Percentiles rank a stretch among this genome's conserved stretches.
phyloP scores from a whole-genome alignment of 2,888 invertebrate genomes.

The Amphipyra tragopoginis region DNA sequence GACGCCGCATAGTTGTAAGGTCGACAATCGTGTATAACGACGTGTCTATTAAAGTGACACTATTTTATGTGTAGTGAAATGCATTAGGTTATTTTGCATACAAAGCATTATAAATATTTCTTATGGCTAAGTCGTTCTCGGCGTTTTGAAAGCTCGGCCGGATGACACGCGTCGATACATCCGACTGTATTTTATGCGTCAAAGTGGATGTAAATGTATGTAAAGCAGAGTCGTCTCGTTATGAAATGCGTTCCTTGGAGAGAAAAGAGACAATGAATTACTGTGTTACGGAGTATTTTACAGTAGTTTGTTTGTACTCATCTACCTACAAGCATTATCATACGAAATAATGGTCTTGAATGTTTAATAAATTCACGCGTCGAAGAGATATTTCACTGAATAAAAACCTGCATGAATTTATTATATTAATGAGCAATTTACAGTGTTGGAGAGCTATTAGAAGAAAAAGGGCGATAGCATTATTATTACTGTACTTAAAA shows the following conservation, averaged over 20 bases:
- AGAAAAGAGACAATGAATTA: conserved; percentile 69
- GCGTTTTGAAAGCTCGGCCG: conserved; percentile 80
- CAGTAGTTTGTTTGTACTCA: conserved; percentile 61
- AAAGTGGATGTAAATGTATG: conserved; percentile 84
- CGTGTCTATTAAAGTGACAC: conserved; percentile 73
- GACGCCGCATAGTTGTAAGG: conserved; percentile 69
- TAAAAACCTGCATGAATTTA: conserved; percentile 7
- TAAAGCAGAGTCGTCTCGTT: conserved; percentile 78
- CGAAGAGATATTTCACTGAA: not conserved
- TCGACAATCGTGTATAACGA: conserved; percentile 72
- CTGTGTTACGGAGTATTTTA: conserved; percentile 56
- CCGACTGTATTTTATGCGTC: conserved; percentile 76
- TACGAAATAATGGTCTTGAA: conserved; percentile 7
- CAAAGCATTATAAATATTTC: conserved; percentile 89
- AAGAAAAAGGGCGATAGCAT: not conserved
- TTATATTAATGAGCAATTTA: not conserved
- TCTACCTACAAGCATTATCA: conserved; percentile 6
- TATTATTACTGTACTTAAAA: conserved; percentile 8
- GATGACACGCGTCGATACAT: conserved; percentile 85
- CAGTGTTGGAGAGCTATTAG: not conserved
- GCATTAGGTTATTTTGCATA: conserved; percentile 87
- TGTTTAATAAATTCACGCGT: not conserved
- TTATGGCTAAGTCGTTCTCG: conserved; percentile 78
- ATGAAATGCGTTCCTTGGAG: conserved; percentile 67
- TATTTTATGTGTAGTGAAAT: conserved; percentile 74